Evolutionary conservation across 64 coral and sea anemone genomes (phyloP), one percentile per base, ranked within the genome.

Genomic region (Pachyseris speciosa): DNA sequence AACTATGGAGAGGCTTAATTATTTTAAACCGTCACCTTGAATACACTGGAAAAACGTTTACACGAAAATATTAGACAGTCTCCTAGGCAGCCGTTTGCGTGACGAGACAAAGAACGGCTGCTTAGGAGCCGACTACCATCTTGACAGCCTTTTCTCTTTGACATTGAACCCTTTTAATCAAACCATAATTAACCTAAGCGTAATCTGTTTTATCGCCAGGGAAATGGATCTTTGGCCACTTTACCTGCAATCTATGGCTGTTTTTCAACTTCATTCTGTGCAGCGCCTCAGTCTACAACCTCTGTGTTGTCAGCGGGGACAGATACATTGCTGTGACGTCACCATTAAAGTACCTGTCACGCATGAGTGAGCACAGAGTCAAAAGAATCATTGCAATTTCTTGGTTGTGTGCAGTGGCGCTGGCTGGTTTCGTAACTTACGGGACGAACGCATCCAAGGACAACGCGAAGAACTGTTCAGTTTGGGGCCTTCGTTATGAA

Each of bases 301-400:
- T 91, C 4, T 91, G 89, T 31, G 48, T 91, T 49, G 89, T 91
- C 89, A 91, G 89, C 68, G 80, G 89, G 57, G 89, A 91, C 39
- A 67, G 89, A 47, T 91, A 91, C 69, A 32, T 91, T 13, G 89
- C 89, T 37, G 89, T 91, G 79, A 91, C 89, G 52, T 91, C 78
- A 84, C 41, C 89, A 2, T 41, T 91, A 17, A 40, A 63, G 5
- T 91, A 91, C 52, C 11, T 84, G 49, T 41, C 67, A 29, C 89
- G 67, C 13, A 91, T 84, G 79, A 84, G 55, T 16, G 79, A 91
- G 2, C 22, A 11, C 37, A 57, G 67, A 72, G 67, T 91, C 79
- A 60, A 47, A 16, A 37, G 48, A 33, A 72, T 84, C 45, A 91
- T 91, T n/a, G 89, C 20, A 6, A 30, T 72, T 0, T 42, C 41